Evolutionary conservation across 2,888 invertebrate genomes (phyloP).

Genomic region (Eupithecia centaureata): DNA sequence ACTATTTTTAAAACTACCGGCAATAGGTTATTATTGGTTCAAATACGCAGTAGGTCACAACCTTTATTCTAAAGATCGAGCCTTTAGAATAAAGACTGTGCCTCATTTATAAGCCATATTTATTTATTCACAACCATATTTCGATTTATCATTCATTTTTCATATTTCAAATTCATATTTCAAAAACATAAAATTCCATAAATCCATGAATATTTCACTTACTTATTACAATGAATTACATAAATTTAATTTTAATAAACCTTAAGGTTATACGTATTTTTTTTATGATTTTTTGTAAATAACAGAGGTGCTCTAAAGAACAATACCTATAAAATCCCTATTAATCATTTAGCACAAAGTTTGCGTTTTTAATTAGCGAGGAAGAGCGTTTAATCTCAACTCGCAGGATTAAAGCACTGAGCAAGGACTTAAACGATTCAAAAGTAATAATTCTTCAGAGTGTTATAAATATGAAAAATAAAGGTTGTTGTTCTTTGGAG

Average conservation of each 20-base stretch:
- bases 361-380: constrained; percentile 79
- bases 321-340: constrained; percentile 45
- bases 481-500: constrained; percentile 61
- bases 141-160: too few species aligned
- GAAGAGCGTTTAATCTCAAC: constrained; percentile 75
- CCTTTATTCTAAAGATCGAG: background rate
- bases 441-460: constrained; percentile 81
- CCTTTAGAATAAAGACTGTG: too few species aligned
- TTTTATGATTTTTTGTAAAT: background rate
- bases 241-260: background rate
- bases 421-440: constrained; percentile 83
- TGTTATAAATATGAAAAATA: constrained; percentile 81
- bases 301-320: background rate
- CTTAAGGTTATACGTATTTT: background rate
- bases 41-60: background rate
- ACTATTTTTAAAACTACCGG: background rate
- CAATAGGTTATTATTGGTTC: background rate
- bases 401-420: constrained; percentile 76
- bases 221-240: too few species aligned
- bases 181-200: too few species aligned
- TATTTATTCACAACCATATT: too few species aligned
- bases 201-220: too few species aligned
- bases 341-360: constrained; percentile 76
- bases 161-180: too few species aligned
- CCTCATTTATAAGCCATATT: too few species aligned